Conservation (phyloP, 2,113 vertebrate genomes). For the Hippocampus guttulatus region DNA sequence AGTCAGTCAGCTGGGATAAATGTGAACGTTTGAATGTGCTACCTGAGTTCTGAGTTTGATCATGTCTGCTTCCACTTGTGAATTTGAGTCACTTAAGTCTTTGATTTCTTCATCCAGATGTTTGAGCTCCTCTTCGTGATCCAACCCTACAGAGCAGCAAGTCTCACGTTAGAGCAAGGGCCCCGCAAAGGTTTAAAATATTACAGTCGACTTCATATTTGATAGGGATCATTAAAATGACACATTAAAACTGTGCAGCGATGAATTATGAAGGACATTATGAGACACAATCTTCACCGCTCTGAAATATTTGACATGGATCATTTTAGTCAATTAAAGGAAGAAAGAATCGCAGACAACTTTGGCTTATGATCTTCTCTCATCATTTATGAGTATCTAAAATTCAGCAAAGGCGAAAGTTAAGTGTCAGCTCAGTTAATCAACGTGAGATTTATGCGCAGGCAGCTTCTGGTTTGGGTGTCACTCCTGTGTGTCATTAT, state of each 20-base stretch:
- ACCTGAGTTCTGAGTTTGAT: slow-evolving; percentile 99
- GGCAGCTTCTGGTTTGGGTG: slow-evolving; percentile 26
- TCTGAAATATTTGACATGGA: neutral
- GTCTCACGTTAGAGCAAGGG: neutral
- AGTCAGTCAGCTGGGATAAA: neutral
- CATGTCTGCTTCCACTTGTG: slow-evolving; percentile 98
- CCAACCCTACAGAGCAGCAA: slow-evolving; percentile 77
- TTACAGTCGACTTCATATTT: slow-evolving; percentile 2
- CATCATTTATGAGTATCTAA: slow-evolving; percentile 5
- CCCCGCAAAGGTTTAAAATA: slow-evolving; percentile 1
- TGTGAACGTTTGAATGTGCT: slow-evolving; percentile 24
- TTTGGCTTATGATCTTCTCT: slow-evolving; percentile 18
- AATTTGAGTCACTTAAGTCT: slow-evolving; percentile 96
- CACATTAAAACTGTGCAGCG: neutral
- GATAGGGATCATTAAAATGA: slow-evolving; percentile 3
- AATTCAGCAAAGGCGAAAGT: neutral
- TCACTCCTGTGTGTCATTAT: slow-evolving; percentile 31
- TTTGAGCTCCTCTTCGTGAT: slow-evolving; percentile 96
- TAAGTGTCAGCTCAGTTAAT: slow-evolving; percentile 12
- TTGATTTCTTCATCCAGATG: slow-evolving; percentile 99
- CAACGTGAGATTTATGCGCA: slow-evolving; percentile 33
- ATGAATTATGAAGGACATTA: slow-evolving; percentile 2
- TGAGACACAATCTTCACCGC: slow-evolving; percentile 12
- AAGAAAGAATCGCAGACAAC: slow-evolving; percentile 15
- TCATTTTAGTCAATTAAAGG: slow-evolving; percentile 20